A percentile compares a stretch with the other conserved stretches of the same genome.
Evolutionary conservation across 2,113 vertebrate species (phyloP).

Genomic region (Spermophilus dauricus): DNA sequence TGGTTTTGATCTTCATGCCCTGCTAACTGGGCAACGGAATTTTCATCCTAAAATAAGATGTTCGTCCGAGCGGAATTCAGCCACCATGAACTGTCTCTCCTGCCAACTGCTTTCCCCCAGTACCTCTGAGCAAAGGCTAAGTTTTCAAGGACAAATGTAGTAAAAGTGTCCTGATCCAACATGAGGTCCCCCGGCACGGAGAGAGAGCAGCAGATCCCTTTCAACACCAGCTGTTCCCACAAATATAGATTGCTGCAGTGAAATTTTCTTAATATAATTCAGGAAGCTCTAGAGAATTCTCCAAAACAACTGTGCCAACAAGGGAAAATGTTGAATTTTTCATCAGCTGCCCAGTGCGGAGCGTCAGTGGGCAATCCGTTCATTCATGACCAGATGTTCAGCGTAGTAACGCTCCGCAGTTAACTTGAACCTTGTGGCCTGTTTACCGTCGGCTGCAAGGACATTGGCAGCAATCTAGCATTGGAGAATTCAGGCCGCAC

Average conservation of each 20-base stretch:
- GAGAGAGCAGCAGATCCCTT: constrained; percentile 95
- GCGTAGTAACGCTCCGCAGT: constrained; percentile 95
- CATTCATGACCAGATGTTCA: constrained; percentile 99
- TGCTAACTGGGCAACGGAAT: constrained; percentile 53
- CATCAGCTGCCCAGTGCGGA: constrained; percentile 95
- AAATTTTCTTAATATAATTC: constrained; percentile 99
- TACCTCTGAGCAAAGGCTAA: constrained; percentile 74
- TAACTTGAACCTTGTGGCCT: constrained; percentile 98
- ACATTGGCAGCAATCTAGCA: constrained; percentile 95
- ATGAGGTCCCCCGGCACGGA: constrained; percentile 94
- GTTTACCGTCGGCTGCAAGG: constrained; percentile 95
- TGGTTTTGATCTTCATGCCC: constrained; percentile 59
- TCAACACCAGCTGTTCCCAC: constrained; percentile 99
- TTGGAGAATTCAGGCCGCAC: constrained; percentile 93
- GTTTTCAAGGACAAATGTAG: constrained; percentile 97
- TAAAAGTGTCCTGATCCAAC: constrained; percentile 93
- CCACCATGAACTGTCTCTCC: constrained; percentile 33
- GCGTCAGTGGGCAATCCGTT: constrained; percentile 96
- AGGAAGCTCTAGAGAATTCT: constrained; percentile 98
- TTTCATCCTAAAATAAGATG: constrained; percentile 73
- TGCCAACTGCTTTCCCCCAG: constrained; percentile 66
- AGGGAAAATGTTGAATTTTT: constrained; percentile 99
- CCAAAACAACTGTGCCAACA: constrained; percentile 98
- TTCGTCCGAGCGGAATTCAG: constrained; percentile 82
- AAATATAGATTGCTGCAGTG: constrained; percentile 95